A percentile compares a stretch with the other conserved stretches of the same genome.
Evolutionary conservation across 2,888 invertebrate genomes (phyloP).

Genomic region (Archips crataeganus): DNA sequence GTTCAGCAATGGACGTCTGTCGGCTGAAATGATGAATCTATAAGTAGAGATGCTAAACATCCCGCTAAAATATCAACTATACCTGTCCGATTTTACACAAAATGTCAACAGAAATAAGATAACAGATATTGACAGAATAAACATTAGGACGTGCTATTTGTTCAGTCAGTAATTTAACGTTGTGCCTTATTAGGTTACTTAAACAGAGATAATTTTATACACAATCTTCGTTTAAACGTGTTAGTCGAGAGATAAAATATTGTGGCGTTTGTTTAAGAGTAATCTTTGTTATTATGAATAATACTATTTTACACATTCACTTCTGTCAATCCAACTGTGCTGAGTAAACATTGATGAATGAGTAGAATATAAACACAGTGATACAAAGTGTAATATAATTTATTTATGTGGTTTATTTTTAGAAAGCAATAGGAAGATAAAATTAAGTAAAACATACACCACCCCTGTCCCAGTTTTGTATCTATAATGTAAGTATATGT

Average conservation of each 20-base stretch:
- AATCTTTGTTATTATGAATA: constrained; percentile 8
- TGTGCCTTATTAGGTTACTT: constrained; percentile 20
- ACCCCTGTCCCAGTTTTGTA: no score
- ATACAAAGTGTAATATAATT: no score
- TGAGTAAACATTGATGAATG: not conserved
- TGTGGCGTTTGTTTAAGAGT: constrained; percentile 12
- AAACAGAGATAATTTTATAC: constrained; percentile 22
- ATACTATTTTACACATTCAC: not conserved
- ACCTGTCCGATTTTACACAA: not conserved
- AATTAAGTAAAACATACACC: no score
- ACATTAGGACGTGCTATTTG: not conserved
- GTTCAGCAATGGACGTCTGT: no score
- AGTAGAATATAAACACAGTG: not conserved
- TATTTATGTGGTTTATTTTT: no score
- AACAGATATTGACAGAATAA: constrained; percentile 8
- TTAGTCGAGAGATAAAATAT: constrained; percentile 16
- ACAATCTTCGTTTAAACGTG: not conserved
- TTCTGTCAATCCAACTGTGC: not conserved
- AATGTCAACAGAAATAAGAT: not conserved
- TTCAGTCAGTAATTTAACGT: not conserved
- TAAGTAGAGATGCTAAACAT: no score
- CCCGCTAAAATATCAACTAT: not conserved
- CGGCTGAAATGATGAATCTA: no score
- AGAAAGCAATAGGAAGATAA: no score
- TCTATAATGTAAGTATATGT: no score